These are phyloP conservation scores for Halichoerus grypus DNA, from an alignment of 2,113 vertebrate genomes.

Conservation along the genomic window DNA sequence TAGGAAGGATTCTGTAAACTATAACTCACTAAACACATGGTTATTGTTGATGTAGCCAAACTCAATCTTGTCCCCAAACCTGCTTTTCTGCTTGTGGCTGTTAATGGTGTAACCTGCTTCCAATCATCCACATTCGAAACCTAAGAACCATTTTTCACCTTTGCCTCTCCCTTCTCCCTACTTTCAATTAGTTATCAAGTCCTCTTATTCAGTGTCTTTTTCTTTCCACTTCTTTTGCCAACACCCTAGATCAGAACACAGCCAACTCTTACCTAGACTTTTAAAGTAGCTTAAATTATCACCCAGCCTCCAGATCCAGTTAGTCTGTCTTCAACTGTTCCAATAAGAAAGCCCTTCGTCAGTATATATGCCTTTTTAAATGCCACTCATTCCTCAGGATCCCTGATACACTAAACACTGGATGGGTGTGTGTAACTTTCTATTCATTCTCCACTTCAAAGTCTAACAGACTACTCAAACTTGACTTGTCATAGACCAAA, in stretches of 20 bases:
- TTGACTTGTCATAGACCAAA: not conserved
- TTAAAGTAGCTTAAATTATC: constrained; percentile 48
- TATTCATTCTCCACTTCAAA: not conserved
- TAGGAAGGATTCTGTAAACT: constrained; percentile 34
- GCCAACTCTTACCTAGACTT: constrained; percentile 32
- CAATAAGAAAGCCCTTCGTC: not conserved
- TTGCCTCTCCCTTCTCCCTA: constrained; percentile 51
- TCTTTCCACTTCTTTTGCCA: constrained; percentile 77
- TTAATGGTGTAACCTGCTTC: not conserved
- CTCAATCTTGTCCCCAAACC: not conserved
- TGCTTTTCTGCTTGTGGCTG: not conserved
- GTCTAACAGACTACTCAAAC: not conserved
- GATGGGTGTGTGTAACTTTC: not conserved
- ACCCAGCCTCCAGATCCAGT: not conserved
- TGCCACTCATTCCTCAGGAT: not conserved
- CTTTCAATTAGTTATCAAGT: constrained; percentile 67
- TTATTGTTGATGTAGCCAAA: not conserved
- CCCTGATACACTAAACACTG: not conserved
- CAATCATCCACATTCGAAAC: constrained; percentile 55
- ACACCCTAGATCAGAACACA: constrained; percentile 67
- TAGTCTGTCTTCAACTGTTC: not conserved
- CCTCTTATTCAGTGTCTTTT: constrained; percentile 68
- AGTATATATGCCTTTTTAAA: not conserved
- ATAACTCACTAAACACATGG: not conserved
- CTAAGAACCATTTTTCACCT: constrained; percentile 64